Conservation (phyloP, 2,888 invertebrate genomes). For the Palloptera scutellata region DNA sequence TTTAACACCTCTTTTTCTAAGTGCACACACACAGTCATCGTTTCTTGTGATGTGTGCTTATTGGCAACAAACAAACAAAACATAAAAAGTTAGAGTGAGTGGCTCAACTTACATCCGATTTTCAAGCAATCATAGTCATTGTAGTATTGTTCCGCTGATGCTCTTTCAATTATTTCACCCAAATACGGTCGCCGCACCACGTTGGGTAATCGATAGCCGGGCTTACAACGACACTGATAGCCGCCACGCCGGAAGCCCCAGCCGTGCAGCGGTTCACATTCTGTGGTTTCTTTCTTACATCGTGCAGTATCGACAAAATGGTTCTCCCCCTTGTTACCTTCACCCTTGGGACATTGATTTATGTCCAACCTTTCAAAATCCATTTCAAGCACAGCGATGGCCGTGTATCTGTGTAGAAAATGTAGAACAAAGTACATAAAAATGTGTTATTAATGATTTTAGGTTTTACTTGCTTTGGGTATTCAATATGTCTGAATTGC, state of each 20-base stretch:
- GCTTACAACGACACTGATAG: slow-evolving; percentile 92
- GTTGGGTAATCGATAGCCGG: slow-evolving; percentile 86
- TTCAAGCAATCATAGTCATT: slow-evolving; percentile 89
- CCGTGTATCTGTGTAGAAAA: slow-evolving; percentile 74
- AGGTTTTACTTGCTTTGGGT: slow-evolving; percentile 78
- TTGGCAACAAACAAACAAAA: neutral
- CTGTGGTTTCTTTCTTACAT: slow-evolving; percentile 90
- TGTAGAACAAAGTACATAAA: neutral
- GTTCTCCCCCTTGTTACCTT: slow-evolving; percentile 89
- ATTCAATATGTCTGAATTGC: slow-evolving; percentile 90
- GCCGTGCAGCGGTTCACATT: slow-evolving; percentile 96
- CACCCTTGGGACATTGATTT: slow-evolving; percentile 92
- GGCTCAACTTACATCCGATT: slow-evolving; percentile 81
- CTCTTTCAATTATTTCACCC: slow-evolving; percentile 92
- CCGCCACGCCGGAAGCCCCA: slow-evolving; percentile 96
- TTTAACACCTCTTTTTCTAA: neutral
- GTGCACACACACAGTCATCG: neutral
- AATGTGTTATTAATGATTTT: slow-evolving; percentile 8
- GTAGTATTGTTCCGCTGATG: slow-evolving; percentile 91
- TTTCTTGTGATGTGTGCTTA: neutral
- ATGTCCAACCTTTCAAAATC: slow-evolving; percentile 97
- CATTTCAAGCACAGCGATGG: slow-evolving; percentile 91
- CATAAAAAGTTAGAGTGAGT: slow-evolving; percentile 9
- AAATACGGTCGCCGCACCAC: slow-evolving; percentile 89
- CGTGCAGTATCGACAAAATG: slow-evolving; percentile 87